Evolutionary conservation across 2,797 vertebrate species (phyloP), one percentile per base, ranked within the genome.

Genomic region (Luscinia megarhynchos): DNA sequence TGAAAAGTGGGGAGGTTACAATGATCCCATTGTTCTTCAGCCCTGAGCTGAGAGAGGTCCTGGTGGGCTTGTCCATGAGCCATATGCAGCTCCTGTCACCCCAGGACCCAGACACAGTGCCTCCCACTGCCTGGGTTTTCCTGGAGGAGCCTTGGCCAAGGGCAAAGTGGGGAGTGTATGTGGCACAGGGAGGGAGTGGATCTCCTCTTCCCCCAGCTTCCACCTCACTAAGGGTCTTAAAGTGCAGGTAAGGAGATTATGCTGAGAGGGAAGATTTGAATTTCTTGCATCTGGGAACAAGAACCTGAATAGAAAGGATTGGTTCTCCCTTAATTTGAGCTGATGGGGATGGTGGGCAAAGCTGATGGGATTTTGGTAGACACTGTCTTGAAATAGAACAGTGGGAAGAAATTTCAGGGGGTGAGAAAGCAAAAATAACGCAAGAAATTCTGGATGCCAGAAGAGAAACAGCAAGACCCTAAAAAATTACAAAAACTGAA

Each of bases 301-400:
- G 64, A 89, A 54, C 46, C 54, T 48, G 78, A 72, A 64, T 27
- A 85, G 81, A 89, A 92, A 9, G 89, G 84, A 83, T 94, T 85
- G 72, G 72, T 84, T 97, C 75, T 92, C 78, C 90, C 45, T 87
- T 93, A 93, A 91, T 78, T 55, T 6, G 66, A 68, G 85, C 45
- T 76, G 93, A 69, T 48, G 50, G 86, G 81, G 84, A 85, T 5
- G 16, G 77, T 3, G 13, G 40, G 46, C 84, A 92, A 87, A 97
- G 90, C 94, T 94, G 92, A 83, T 26, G 32, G 84, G 93, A 91
- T 94, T 95, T 80, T 30, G 75, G 92, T 93, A 93, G 89, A 80
- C 1, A 15, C 62, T 87, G 5, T 91, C 73, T 66, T 72, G 73
- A 95, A 96, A 93, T 91, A 94, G 87, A 90, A 63, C 24, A 70